These are phyloP conservation scores for Pteropus alecto DNA, from an alignment of 2,113 vertebrate species.

Conservation along the genomic window DNA sequence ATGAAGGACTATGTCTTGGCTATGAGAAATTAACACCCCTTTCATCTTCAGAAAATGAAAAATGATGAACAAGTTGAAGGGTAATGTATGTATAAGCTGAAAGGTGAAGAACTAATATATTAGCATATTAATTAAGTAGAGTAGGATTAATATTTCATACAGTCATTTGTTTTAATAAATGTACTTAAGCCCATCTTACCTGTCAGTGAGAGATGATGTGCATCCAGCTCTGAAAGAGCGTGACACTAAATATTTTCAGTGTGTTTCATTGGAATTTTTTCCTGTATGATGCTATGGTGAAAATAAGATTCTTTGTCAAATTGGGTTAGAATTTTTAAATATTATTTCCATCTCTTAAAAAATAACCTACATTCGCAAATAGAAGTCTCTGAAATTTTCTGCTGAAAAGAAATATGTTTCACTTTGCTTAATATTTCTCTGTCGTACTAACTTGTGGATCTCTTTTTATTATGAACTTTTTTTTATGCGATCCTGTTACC, in stretches of 20 bases:
- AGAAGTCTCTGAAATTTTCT: neutral
- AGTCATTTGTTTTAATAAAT: constrained; percentile 20
- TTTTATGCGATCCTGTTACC: neutral
- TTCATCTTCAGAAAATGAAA: neutral
- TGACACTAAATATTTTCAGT: neutral
- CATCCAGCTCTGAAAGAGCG: neutral
- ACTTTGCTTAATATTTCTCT: neutral
- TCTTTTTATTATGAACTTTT: neutral
- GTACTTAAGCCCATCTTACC: neutral
- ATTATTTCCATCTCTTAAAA: neutral
- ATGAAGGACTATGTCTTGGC: neutral
- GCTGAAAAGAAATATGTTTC: neutral
- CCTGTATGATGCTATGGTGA: neutral
- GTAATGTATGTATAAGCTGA: neutral
- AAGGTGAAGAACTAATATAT: neutral
- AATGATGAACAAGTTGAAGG: neutral
- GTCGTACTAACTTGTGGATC: neutral
- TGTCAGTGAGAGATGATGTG: neutral
- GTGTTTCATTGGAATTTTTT: neutral
- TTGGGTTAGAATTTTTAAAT: neutral
- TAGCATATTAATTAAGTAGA: neutral
- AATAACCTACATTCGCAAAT: neutral
- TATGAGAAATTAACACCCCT: neutral
- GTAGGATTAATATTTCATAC: neutral
- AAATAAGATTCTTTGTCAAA: neutral